Conservation (phyloP, 2,888 invertebrate species). For the Mesorhabditis sp. region DNA sequence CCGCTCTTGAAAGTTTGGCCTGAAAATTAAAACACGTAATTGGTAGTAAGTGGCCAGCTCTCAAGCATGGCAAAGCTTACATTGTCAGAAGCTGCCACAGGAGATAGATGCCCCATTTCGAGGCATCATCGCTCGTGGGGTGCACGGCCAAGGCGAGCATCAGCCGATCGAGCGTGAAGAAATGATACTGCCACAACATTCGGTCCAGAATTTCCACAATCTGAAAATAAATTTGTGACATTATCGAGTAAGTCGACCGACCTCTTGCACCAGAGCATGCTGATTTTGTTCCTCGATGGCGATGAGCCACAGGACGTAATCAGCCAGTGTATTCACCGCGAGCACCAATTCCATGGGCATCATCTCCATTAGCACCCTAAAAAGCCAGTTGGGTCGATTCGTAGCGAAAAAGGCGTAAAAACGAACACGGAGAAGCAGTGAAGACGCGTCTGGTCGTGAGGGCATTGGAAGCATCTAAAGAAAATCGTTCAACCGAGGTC, state of each 20-base stretch:
- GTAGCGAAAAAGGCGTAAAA: no score
- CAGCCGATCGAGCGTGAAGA: slow-evolving; percentile 44
- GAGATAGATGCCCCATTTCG: slow-evolving; percentile 16
- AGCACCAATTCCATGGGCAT: not conserved
- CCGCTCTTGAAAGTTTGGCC: not conserved
- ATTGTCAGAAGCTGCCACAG: slow-evolving; percentile 10
- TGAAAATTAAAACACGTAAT: not conserved
- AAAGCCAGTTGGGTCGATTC: not conserved
- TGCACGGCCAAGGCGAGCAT: slow-evolving; percentile 44
- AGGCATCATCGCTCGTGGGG: slow-evolving; percentile 39
- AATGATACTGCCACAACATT: slow-evolving; percentile 35
- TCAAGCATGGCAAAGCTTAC: not conserved
- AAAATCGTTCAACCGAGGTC: no score
- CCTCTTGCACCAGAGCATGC: not conserved
- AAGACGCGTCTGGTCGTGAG: no score
- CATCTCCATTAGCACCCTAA: not conserved
- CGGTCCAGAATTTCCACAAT: slow-evolving; percentile 28
- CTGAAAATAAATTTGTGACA: slow-evolving; percentile 17
- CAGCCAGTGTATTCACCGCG: not conserved
- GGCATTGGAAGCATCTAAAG: no score
- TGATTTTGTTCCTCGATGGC: no score
- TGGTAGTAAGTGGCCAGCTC: not conserved
- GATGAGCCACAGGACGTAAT: not conserved
- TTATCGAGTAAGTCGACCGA: not conserved
- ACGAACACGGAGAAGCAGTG: no score